Conservation (phyloP, 2,113 vertebrate genomes). For the Psephotus haematonotus region DNA sequence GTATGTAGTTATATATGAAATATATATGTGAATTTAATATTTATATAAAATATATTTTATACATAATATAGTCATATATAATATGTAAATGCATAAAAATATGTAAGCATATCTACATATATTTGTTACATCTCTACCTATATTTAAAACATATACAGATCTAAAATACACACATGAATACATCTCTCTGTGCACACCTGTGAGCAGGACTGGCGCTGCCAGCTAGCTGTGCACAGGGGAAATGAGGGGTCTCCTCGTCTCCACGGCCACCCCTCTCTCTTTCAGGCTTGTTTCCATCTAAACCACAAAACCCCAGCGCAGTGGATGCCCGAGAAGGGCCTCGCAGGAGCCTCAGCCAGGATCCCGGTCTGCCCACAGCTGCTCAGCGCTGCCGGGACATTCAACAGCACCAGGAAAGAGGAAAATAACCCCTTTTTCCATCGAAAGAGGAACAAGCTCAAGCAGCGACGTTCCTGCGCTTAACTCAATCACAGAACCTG, state of each 20-base stretch:
- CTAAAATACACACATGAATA: not conserved
- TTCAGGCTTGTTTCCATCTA: not conserved
- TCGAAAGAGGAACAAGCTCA: not conserved
- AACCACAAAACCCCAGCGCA: not conserved
- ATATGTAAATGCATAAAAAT: not conserved
- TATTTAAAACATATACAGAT: not conserved
- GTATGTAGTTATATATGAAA: not conserved
- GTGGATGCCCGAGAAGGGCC: not conserved
- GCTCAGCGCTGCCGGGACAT: not conserved
- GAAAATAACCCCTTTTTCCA: not conserved
- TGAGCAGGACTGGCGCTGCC: not conserved
- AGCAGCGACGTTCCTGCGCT: slow-evolving; percentile 8
- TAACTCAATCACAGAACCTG: not conserved
- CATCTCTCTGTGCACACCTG: not conserved
- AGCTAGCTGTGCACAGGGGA: not conserved
- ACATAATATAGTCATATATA: not conserved
- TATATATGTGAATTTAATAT: not conserved
- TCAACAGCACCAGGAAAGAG: not conserved
- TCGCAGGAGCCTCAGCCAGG: not conserved
- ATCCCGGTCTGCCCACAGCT: rapidly evolving
- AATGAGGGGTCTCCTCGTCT: not conserved
- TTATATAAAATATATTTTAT: not conserved
- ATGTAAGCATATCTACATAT: not conserved
- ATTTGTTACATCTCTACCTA: not conserved
- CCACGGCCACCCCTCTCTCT: not conserved